These are phyloP conservation scores for Nycticorax nycticorax DNA, from an alignment of 2,113 vertebrate species.

Conservation along the genomic window DNA sequence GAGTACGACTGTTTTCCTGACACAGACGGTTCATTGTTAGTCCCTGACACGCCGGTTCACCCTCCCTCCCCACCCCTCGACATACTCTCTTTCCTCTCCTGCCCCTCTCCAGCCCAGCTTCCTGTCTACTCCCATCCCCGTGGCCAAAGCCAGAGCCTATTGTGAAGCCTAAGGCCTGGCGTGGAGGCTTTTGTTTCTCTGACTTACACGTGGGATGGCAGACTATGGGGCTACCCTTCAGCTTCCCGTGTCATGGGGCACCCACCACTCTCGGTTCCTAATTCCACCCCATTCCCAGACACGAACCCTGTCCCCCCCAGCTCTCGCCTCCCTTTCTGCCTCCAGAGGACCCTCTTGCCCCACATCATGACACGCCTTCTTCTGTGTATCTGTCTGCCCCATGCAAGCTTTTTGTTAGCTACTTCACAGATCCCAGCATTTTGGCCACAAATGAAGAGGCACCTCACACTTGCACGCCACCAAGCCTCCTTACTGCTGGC, in stretches of 20 bases:
- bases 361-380: not conserved
- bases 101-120: conserved; percentile 21
- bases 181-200: not conserved
- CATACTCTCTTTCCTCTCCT: conserved; percentile 39
- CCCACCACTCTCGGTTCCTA: not conserved
- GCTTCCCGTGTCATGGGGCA: not conserved
- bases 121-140: conserved; percentile 30
- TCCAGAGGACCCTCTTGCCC: not conserved
- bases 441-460: not conserved
- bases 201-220: rapidly evolving
- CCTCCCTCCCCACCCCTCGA: not conserved
- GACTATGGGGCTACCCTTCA: not conserved
- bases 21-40: conserved; percentile 73
- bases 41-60: conserved; percentile 41
- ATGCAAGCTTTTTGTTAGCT: not conserved
- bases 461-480: rapidly evolving
- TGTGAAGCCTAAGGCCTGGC: not conserved
- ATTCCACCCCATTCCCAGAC: not conserved
- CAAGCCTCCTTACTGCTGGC: rapidly evolving
- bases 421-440: not conserved
- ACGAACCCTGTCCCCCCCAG: not conserved
- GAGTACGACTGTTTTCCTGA: conserved; percentile 74
- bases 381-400: not conserved
- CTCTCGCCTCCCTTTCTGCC: not conserved
- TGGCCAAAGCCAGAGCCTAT: not conserved